These are phyloP conservation scores for Streptopelia turtur DNA, from an alignment of 2,797 vertebrate species.

Conservation along the genomic window DNA sequence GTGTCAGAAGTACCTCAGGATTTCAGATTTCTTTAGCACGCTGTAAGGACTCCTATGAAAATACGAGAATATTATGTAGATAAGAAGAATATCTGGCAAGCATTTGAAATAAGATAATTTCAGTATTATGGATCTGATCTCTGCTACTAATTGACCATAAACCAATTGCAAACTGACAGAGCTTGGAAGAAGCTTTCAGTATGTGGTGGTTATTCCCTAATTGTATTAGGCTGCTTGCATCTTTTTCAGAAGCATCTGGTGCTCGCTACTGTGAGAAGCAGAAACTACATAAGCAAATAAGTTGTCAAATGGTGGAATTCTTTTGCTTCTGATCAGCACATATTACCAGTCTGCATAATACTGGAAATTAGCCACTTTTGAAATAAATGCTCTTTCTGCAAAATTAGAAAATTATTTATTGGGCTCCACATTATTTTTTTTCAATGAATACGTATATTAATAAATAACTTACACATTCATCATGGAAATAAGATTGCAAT, in stretches of 20 bases:
- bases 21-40: neutral
- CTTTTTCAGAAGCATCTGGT: neutral
- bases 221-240: neutral
- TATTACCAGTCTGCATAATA: neutral
- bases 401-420: neutral
- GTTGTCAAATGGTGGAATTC: neutral
- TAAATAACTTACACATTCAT: neutral
- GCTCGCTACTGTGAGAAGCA: neutral
- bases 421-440: neutral
- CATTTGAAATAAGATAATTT: neutral
- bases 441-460: neutral
- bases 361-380: neutral
- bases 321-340: neutral
- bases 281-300: neutral
- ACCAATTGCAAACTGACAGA: neutral
- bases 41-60: neutral
- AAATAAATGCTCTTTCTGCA: neutral
- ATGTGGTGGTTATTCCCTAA: neutral
- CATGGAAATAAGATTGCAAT: neutral
- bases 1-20: neutral
- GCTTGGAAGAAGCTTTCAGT: neutral
- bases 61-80: neutral
- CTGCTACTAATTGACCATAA: neutral
- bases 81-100: neutral
- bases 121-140: neutral